Evolutionary conservation across 2,113 vertebrate genomes (phyloP), one percentile per base, ranked within the genome.

Genomic region (Lasiurus borealis): DNA sequence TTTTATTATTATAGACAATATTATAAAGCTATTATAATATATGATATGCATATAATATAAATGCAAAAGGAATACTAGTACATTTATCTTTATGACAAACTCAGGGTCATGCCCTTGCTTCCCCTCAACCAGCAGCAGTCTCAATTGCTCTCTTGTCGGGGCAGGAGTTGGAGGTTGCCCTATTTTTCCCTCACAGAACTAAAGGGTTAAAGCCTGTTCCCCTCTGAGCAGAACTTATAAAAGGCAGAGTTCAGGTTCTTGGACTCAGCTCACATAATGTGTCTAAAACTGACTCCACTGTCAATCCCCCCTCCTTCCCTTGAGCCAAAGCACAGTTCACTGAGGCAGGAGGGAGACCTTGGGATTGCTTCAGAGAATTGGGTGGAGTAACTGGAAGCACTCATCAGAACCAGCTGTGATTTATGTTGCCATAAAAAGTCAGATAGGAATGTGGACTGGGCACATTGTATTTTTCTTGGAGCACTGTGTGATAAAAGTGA

Each of bases 381-480:
- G 36, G 23, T 59, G 69, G 68, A 29, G 46, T 40, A 13, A 0
- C 71, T 19, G 15, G 3, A 46, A n/a, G 54, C 40, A 0, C 2
- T 66, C 15, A 6, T 12, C 27, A 1, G 25, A 75, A 25, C 46
- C 31, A 72, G 2, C 66, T 50, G 44, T 59, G 44, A 72, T 64
- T 76, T 59, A 27, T 76, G 25, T 77, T 91, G 88, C 73, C 82
- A 62, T 14, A 76, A 83, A 29, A 84, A 72, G 57, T 69, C 68
- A 85, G 68, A 83, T 59, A 93, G 54, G 85, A 92, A 57, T 54
- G 89, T 85, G 36, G n/a, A 40, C 73, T 85, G 86, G 68, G 73
- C 40, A 62, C 84, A 23, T 27, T 85, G 73, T 82, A 59, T 92
- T 95, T 87, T 90, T 92, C 83, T 95, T 83, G 81, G 78, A 93